phyloP scores from a whole-genome alignment of 1,140 invertebrate species.

The Drosophila fuyamai region DNA sequence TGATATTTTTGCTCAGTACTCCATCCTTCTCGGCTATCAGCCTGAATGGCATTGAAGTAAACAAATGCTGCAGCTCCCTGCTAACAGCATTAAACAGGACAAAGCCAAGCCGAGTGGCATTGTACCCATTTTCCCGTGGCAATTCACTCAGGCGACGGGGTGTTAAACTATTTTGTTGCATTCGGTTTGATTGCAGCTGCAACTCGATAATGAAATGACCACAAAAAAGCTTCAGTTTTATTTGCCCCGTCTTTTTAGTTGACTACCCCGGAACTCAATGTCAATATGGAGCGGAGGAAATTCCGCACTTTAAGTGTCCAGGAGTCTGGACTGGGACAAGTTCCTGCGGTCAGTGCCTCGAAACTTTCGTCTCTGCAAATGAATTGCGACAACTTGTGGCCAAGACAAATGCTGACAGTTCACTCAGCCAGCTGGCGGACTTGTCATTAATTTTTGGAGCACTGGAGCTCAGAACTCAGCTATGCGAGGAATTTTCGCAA shows the following conservation, averaged over 20 bases:
- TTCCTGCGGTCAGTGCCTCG: conserved; percentile 20
- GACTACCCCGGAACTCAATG: conserved; percentile 10
- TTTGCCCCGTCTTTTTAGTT: conserved; percentile 24
- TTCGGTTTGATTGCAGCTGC: conserved; percentile 41
- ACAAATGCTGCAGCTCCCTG: conserved; percentile 64
- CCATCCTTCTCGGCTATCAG: conserved; percentile 12
- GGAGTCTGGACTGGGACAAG: conserved; percentile 1
- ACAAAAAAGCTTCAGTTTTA: conserved; percentile 30
- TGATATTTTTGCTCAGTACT: neutral
- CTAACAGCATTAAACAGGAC: conserved; percentile 45
- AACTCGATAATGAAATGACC: conserved; percentile 57
- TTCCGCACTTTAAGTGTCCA: conserved; percentile 30
- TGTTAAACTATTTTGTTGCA: conserved; percentile 51
- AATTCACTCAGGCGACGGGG: conserved; percentile 15
- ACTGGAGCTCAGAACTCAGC: neutral
- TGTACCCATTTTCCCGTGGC: conserved; percentile 18
- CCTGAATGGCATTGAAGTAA: conserved; percentile 59
- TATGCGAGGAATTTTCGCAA: conserved; percentile 16
- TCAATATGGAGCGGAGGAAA: conserved; percentile 24
- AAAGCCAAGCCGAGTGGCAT: conserved; percentile 35
- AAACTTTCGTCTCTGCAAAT: conserved; percentile 27
- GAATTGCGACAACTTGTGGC: conserved; percentile 31
- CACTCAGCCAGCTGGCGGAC: conserved; percentile 28
- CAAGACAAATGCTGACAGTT: conserved; percentile 43
- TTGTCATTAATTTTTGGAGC: conserved; percentile 23